Base-by-base conservation (phyloP, 2,888 invertebrate genomes). In the Diploptera punctata region DNA sequence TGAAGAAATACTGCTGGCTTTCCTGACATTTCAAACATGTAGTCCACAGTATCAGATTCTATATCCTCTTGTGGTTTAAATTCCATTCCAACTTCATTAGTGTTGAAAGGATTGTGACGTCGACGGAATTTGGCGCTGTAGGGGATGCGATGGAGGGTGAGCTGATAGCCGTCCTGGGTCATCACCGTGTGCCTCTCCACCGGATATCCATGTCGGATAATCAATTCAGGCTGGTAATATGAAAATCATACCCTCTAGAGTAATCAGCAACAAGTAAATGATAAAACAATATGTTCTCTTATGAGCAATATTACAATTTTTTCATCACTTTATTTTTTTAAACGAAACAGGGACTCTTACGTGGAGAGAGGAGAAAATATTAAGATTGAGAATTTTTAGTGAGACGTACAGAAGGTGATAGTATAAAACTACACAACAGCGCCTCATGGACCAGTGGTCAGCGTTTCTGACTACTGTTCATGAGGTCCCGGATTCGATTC, bases 1-100 rank as follows among this genome's bases (percentile, higher is more conserved):
- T 83, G 83, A 69, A 84, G 76, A 70, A 83, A 79, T 80, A 74
- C 83, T 67, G 75, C 82, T 76, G 24, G 78, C 76, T 10, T 71
- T 44, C 19, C 47, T 1, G 4, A 3, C 16, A 24, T 47, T 47
- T 24, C 44, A 24, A 57, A 57, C n/a, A 4, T 24, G 31, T 57
- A 57, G 24, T 52, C 52, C 24, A 1, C 24, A 18, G 21, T 24
- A 21, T 24, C 52, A 1, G 57, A 19, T 21, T 26, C 26, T 16
- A 54, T 13, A 7, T 3, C 54, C 21, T 54, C 54, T 4, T 3
- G 54, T 13, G 29, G 16, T 26, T 29, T 54, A 3, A 21, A 13
- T n/a, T 31, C 57, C n/a, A n/a, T 57, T 16, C 31, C 57, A 31
- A 29, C 31, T 57, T 57, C 57, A 57, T 57, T 57, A 57, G 57